A percentile compares a stretch with the other conserved stretches of the same genome.
Evolutionary conservation across 2,113 vertebrate genomes (phyloP).

Genomic region (Coturnix japonica): DNA sequence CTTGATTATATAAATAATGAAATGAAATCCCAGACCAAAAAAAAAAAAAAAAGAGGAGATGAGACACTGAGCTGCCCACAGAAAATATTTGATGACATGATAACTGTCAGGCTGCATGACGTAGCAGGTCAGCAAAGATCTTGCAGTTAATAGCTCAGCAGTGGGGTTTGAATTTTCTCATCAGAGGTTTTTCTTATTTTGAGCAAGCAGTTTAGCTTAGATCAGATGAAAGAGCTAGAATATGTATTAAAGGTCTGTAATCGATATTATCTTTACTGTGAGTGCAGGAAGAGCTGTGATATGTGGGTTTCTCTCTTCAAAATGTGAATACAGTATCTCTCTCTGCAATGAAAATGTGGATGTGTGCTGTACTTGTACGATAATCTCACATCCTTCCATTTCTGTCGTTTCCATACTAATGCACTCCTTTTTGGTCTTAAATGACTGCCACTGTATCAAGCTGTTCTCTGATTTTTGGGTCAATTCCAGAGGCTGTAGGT

Average conservation of each 20-base stretch:
- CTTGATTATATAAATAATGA: conserved; percentile 39
- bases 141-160: conserved; percentile 5
- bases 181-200: not conserved
- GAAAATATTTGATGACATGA: not conserved
- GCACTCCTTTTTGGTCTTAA: not conserved
- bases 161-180: conserved; percentile 18
- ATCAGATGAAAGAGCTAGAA: not conserved
- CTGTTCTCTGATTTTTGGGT: conserved; percentile 4
- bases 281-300: not conserved
- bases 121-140: not conserved
- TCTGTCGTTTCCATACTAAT: conserved; percentile 29
- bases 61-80: conserved; percentile 45
- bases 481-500: conserved; percentile 20
- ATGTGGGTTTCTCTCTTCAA: conserved; percentile 26
- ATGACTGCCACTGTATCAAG: conserved; percentile 30
- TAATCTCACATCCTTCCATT: conserved; percentile 58
- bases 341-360: conserved; percentile 56
- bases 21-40: conserved; percentile 52
- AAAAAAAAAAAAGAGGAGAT: conserved; percentile 46
- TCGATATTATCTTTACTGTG: not conserved
- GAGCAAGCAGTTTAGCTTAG: not conserved
- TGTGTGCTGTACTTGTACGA: conserved; percentile 43
- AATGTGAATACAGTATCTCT: conserved; percentile 52
- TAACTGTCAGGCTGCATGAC: not conserved
- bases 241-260: not conserved